phyloP scores from a whole-genome alignment of 2,113 vertebrate genomes.

The Cebidichthys violaceus region DNA sequence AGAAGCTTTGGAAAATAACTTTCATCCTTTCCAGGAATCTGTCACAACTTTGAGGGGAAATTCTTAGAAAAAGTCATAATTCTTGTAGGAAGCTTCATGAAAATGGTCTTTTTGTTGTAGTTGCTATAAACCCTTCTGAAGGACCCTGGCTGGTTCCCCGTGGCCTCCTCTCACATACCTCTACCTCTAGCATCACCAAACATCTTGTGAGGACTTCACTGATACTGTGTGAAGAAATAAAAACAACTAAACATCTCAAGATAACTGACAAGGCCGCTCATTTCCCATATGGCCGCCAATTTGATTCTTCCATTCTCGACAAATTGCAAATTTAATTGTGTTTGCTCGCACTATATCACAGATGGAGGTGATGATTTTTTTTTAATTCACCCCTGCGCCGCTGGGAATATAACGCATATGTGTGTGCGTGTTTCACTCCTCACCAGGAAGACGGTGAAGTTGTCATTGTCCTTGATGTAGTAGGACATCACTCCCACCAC shows the following conservation, averaged over 20 bases:
- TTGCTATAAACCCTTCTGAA: background rate
- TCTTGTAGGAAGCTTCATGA: background rate
- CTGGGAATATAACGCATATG: background rate
- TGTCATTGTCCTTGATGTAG: conserved; percentile 28
- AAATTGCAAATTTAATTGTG: conserved; percentile 1
- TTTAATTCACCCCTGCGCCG: background rate
- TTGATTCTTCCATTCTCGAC: background rate
- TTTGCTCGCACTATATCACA: background rate
- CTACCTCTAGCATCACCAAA: background rate
- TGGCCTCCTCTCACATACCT: background rate
- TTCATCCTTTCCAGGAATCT: background rate
- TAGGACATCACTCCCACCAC: conserved; percentile 93
- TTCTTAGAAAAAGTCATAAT: no score
- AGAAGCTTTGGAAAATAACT: background rate
- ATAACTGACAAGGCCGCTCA: background rate
- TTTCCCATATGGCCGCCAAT: background rate
- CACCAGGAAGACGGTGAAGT: conserved; percentile 86
- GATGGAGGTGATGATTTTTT: conserved; percentile 22
- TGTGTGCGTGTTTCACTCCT: conserved; percentile 8
- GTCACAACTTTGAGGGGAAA: no score
- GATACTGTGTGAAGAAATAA: background rate
- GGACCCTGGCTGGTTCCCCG: background rate
- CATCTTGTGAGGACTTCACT: background rate
- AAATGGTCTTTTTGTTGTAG: no score
- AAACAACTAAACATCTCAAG: background rate